Evolutionary conservation across 2,888 invertebrate genomes (phyloP), one percentile per base, ranked within the genome.

Genomic region (Cephalotes varians): DNA sequence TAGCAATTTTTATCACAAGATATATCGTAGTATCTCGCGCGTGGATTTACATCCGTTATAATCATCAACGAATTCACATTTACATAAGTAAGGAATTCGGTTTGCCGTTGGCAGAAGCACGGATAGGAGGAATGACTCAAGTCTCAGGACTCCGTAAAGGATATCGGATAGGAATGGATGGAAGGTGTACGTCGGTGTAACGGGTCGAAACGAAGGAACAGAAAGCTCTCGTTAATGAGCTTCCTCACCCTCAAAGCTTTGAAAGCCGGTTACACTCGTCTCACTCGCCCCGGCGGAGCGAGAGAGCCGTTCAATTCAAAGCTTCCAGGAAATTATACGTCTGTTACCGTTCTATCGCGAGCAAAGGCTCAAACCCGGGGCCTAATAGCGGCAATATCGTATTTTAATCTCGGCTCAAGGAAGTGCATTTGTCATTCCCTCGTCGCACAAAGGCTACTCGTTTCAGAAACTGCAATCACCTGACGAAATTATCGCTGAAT

Each of bases 181-280:
- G 86, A 85, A 90, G 90, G 88, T 85, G 82, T 72, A 54, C 84
- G 88, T 90, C 64, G 88, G 85, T 84, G 86, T 81, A 88, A 86
- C 88, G 67, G 71, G 73, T 76, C 86, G 90, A 90, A 86, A 85
- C 87, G 89, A 88, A 87, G 91, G 90, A 91, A 90, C 88, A 91
- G 91, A 94, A 94, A 94, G 93, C 93, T 93, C 91, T 87, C 90
- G 93, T 93, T 94, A 94, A 94, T 94, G 94, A 94, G 94, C 94
- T 94, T 94, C 93, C 94, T 94, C 93, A 92, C 93, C 91, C 93
- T 92, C 91, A 89, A 88, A 91, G 90, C 90, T 92, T 92, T 90
- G 88, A 91, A 94, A 93, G 93, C 94, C 90, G 92, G 93, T 93
- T 92, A 93, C 93, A 92, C 91, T 92, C 87, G 90, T 92, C 91